Base-by-base conservation (phyloP, 2,797 vertebrate species). In the Sebastes iracundus region DNA sequence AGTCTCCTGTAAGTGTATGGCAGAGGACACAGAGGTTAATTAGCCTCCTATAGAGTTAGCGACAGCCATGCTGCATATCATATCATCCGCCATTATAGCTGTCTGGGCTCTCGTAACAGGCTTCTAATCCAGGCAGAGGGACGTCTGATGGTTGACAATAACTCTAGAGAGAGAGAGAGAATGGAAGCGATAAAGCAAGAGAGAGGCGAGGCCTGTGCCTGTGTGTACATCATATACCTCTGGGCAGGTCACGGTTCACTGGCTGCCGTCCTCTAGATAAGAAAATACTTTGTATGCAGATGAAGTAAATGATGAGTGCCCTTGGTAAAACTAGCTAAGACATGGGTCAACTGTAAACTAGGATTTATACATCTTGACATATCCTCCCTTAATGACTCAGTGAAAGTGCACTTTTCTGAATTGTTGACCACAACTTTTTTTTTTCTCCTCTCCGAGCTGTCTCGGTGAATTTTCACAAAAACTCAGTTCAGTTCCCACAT, bases 21-120 rank as follows among this genome's bases (percentile, higher is more conserved):
- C 61, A 70, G 90, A 91, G 88, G 91, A 87, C 90, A 88, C 69
- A 35, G 20, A 90, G 90, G 92, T 93, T 92, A 93, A 93, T 92
- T 93, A 85, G 81, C 75, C 67, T 80, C 78, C 88, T 80, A 84
- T 76, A 83, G 90, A 71, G 81, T 85, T 79, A 74, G 84, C 16
- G 22, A 73, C 76, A 81, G 69, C 72, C 59, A 35, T 27, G 66
- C 79, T 82, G 83, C 78, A 79, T 91, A 92, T 91, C 85, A 63
- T 85, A 87, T 82, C 86, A 90, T 92, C 88, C 84, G 73, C 83
- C 87, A 85, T 93, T 92, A 91, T 81, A 79, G 79, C 67, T n/a
- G 33, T 22, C 79, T 60, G 70, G 72, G 76, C 85, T 90, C 82
- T 84, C 85, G 88, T 90, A 87, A 83, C 90, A 81, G 75, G 85